phyloP scores from a whole-genome alignment of 2,797 vertebrate species.

The Tragelaphus eurycerus region DNA sequence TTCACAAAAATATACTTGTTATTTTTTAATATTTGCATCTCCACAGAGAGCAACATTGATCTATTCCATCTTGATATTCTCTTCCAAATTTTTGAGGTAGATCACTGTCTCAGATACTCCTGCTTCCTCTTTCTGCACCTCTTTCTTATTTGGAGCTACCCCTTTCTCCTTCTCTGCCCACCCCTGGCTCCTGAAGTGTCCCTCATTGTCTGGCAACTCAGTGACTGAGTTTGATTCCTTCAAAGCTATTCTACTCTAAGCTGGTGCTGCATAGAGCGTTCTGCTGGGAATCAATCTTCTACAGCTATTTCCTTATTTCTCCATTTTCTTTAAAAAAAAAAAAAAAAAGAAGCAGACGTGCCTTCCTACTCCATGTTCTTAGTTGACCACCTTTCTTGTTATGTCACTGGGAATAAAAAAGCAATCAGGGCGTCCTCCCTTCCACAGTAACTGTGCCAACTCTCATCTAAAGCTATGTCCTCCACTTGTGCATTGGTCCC shows the following conservation, averaged over 20 bases:
- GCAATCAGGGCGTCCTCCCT: neutral
- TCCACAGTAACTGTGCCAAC: neutral
- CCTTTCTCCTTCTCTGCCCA: neutral
- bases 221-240: neutral
- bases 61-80: neutral
- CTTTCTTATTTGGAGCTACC: neutral
- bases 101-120: neutral
- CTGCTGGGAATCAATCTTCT: neutral
- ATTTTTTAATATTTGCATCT: neutral
- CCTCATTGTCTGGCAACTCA: neutral
- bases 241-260: neutral
- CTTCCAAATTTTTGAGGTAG: neutral
- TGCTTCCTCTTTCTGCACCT: neutral
- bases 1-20: slow-evolving; percentile 12
- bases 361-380: neutral
- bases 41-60: neutral
- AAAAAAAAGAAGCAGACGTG: neutral
- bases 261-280: neutral
- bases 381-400: neutral
- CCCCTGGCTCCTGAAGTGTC: neutral
- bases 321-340: neutral
- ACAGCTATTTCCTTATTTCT: neutral
- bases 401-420: neutral
- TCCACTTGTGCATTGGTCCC: neutral
- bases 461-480: neutral